These are phyloP conservation scores for Zoanthus sociatus DNA, from an alignment of 92 coral and sea anemone species.

Conservation along the genomic window DNA sequence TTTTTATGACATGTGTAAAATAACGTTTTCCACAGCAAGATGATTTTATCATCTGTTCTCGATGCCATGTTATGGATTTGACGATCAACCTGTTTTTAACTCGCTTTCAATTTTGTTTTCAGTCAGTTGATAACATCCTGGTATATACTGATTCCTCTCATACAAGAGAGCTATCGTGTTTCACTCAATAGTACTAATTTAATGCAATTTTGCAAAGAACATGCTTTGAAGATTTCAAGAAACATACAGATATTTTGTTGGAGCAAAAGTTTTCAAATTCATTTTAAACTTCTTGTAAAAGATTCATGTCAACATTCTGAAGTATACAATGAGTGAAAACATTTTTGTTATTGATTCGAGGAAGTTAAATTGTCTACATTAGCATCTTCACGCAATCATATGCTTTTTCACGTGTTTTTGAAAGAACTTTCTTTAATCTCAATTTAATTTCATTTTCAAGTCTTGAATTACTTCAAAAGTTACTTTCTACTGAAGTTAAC, in stretches of 20 bases:
- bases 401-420: not conserved
- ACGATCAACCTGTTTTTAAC: not conserved
- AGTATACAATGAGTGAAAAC: not conserved
- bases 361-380: not conserved
- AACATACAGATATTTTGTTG: not conserved
- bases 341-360: not conserved
- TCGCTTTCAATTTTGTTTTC: not conserved
- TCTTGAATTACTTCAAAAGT: too few relatives aligned
- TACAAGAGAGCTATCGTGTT: not conserved
- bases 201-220: not conserved
- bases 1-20: too few relatives aligned
- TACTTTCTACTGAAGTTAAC: too few relatives aligned
- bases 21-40: too few relatives aligned
- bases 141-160: not conserved
- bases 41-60: too few relatives aligned
- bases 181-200: not conserved
- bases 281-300: too few relatives aligned
- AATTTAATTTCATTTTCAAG: not conserved
- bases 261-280: not conserved
- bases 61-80: too few relatives aligned
- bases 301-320: too few relatives aligned
- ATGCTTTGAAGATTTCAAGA: not conserved
- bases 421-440: not conserved
- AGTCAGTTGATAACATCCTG: slow-evolving; percentile 10
- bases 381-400: not conserved